Base-by-base conservation (phyloP, 2,797 vertebrate genomes). In the Onychomys arenicola region DNA sequence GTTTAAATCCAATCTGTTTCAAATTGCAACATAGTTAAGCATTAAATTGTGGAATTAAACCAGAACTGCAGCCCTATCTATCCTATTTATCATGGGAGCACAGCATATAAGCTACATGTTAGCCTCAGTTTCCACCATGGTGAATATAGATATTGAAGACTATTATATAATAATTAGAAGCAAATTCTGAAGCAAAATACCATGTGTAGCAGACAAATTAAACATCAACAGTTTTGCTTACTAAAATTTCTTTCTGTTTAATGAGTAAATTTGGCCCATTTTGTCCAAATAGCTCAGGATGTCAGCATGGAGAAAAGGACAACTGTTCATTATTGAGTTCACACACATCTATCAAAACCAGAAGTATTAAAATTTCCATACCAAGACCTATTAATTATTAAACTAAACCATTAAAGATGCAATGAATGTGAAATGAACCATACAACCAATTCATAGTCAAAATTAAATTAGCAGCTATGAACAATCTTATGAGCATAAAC, bases 111-210 rank as follows among this genome's bases (percentile, higher is more conserved):
- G 23, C 4, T 67, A 9, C 3, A 37, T 55, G 23, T 27, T n/a
- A n/a, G 2, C 12, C 21, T n/a, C 46, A 3, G 13, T 55, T 55
- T 55, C 65, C 1, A 11, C 12, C 34, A 55, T 27, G 0, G 0
- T 37, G 8, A 71, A 69, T 55, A 67, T 14, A 67, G 13, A 7
- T 27, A 69, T 37, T 37, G 4, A 69, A 69, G 21, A 69, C 17
- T 37, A 6, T 25, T 69, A 59, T 52, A 11, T 2, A 40, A 37
- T 55, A 27, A 71, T n/a, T 87, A 55, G 17, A 55, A 37, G 0
- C 13, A 27, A 71, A 69, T 87, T 55, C 19, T 37, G 27, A 52
- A n/a, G 8, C 3, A 52, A 84, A n/a, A 49, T 37, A 9, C 10
- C 34, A 71, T 17, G 2, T 85, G 17, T 4, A 71, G 46, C 23